Evolutionary conservation across 2,888 invertebrate genomes (phyloP), one percentile per base, ranked within the genome.

Genomic region (Caenorhabditis virilis): DNA sequence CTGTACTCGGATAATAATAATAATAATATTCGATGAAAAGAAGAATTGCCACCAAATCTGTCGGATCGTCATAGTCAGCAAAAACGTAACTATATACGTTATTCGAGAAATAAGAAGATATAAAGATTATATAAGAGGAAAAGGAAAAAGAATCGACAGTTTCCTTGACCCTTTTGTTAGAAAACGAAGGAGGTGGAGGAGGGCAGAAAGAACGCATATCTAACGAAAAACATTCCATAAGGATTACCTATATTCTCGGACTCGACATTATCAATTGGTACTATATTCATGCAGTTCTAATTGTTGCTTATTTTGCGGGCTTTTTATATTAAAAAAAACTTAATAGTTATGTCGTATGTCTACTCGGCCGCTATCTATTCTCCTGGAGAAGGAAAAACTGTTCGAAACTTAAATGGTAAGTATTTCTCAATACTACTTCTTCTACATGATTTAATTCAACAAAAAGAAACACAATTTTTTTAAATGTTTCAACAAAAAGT

Each of bases 281-380:
- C 30, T 15, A 23, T 45, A 27, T 27, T 41, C 22, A 41, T 20
- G 7, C 5, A 27, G 30, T 27, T 23, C 13, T 23, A 27, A 30
- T 27, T 30, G 30, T 45, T 45, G 45, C 45, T 11, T 45, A 45
- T 45, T 38, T n/a, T 7, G 7, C 38, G 38, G 18, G 18, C 15
- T 18, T 18, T 15, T 9, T 9, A 38, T 38, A 9, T 18, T 6
- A 18, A 38, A 38, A 9, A 38, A 18, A 11, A 16, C n/a, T 16
- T 15, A 38, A 38, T 9, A 36, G 55, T 39, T 13, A 73, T 74
- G 74, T 74, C 74, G 11, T 74, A 68, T 45, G 69, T 69, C 13
- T 68, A 67, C 45, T 72, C 67, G n/a, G 74, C 74, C 23, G 74
- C 74, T 27, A 74, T 63, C 46, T 74, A 74, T 41, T 67, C 74